Base-by-base conservation (phyloP, 2,113 vertebrate species). In the Bufo gargarizans region DNA sequence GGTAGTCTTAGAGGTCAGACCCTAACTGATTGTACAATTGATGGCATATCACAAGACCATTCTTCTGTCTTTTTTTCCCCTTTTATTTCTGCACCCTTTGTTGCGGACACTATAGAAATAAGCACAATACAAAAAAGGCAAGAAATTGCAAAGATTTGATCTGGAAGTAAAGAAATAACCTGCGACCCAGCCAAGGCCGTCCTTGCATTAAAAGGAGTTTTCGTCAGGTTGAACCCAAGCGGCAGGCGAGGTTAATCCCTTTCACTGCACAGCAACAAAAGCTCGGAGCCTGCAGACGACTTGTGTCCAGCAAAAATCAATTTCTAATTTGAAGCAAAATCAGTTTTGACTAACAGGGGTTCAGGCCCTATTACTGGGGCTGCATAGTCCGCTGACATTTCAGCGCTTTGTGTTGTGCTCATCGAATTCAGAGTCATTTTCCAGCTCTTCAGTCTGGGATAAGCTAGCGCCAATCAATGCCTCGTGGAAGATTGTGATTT, bases 261-360 rank as follows among this genome's bases (percentile, higher is more conserved):
- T 91, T 92, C 92, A 82, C 72, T 90, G 91, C 90, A 91, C 91
- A 90, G 91, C 92, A 91, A 92, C 91, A 92, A 91, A 94, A 93
- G 92, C 93, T 87, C 22, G 91, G 92, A 95, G 92, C 89, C 92
- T 91, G 90, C 90, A 93, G 94, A 92, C 91, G 94, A 92, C 93
- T 92, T 90, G 90, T 94, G 92, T 94, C 93, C 93, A 92, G 92
- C 80, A 93, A 95, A 95, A 95, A 95, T 96, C 95, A 95, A 95
- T 96, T 96, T 95, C 94, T 95, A 95, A 96, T 96, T 95, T 95
- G 94, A 95, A 95, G 94, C 91, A 94, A 94, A 95, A 94, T 95
- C 90, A 94, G 95, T 96, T 95, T 95, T 95, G 94, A 96, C 94
- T 95, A 95, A 95, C 92, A 93, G 95, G 93, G 92, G 92, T 96